Evolutionary conservation across 2,888 invertebrate genomes (phyloP), one percentile per base, ranked within the genome.

Genomic region (Itoplectis maculator): DNA sequence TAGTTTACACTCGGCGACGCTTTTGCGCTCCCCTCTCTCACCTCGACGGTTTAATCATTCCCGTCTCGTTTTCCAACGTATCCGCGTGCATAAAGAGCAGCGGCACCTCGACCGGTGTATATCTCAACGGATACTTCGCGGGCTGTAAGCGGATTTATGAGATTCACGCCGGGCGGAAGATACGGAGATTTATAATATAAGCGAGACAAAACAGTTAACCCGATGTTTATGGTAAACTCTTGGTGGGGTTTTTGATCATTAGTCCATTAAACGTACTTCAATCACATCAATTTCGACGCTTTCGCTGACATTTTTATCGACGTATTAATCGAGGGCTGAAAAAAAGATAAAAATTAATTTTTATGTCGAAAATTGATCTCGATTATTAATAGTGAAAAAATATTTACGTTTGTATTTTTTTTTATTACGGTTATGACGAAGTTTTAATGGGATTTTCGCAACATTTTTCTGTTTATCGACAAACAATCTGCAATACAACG

Each of bases 1-100:
- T 77, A 80, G 82, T 84, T 84, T 82, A 84, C 85, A 79, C 84
- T 79, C 72, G 59, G 77, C 76, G 61, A 78, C 74, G 65, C 37
- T 40, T 72, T 37, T 74, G 20, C 73, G 56, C 70, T 75, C 37
- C 18, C 51, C 68, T 70, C 66, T 29, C 59, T 63, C 79, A 40
- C 65, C 65, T 59, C 37, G 45, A 37, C 29, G 70, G 56, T 65
- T 70, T 79, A 75, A 82, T 79, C 70, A 65, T 51, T 79, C 65
- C 51, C 65, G 20, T 59, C 79, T 47, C 59, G 70, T 72, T 72
- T 72, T 40, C 15, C 20, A 59, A 59, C 29, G 42, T 45, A 72
- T 72, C 70, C 59, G 13, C 37, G 35, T 51, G 35, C 29, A 23
- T 45, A 49, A 13, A 49, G 51, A 37, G 35, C 56, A 35, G 56